These are phyloP conservation scores for Sphaeridia pumilis DNA, from an alignment of 2,888 invertebrate species.

Conservation along the genomic window DNA sequence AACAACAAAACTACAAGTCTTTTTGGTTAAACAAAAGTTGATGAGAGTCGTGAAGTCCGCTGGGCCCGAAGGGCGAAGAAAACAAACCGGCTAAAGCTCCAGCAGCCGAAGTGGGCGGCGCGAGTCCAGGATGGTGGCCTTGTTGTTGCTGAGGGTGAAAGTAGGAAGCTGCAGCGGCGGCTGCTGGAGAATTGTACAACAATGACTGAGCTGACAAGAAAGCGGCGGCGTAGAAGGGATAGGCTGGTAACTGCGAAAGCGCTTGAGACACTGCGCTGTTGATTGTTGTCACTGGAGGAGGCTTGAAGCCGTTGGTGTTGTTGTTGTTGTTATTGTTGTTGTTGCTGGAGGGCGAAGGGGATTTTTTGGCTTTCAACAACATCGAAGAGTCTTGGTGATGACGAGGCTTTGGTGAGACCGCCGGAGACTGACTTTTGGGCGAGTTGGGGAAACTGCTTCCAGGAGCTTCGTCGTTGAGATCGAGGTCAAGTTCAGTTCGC, in stretches of 20 bases:
- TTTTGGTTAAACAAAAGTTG: neutral
- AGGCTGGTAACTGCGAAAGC: constrained; percentile 17
- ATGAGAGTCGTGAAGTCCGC: neutral
- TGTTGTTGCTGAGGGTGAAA: constrained; percentile 27
- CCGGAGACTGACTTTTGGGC: constrained; percentile 9
- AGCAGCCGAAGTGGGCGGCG: too few species aligned
- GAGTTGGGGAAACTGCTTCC: constrained; percentile 12
- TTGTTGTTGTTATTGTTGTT: too few species aligned
- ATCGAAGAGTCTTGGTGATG: too few species aligned
- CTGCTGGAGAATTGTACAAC: constrained; percentile 30
- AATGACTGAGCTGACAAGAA: constrained; percentile 35
- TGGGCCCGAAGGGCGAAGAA: too few species aligned
- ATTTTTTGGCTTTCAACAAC: too few species aligned
- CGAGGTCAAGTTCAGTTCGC: constrained; percentile 15
- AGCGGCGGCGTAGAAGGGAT: constrained; percentile 34
- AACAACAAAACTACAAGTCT: too few species aligned
- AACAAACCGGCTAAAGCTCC: neutral
- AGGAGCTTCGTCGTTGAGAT: constrained; percentile 5
- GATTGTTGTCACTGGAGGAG: too few species aligned
- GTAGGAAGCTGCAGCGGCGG: too few species aligned
- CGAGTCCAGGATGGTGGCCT: constrained; percentile 10
- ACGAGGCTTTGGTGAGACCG: neutral
- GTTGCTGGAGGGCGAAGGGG: neutral
- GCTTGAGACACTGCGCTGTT: constrained; percentile 23
- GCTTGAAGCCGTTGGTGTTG: too few species aligned